phyloP scores from a whole-genome alignment of 2,113 vertebrate species.

The Sphyrna mokarran region DNA sequence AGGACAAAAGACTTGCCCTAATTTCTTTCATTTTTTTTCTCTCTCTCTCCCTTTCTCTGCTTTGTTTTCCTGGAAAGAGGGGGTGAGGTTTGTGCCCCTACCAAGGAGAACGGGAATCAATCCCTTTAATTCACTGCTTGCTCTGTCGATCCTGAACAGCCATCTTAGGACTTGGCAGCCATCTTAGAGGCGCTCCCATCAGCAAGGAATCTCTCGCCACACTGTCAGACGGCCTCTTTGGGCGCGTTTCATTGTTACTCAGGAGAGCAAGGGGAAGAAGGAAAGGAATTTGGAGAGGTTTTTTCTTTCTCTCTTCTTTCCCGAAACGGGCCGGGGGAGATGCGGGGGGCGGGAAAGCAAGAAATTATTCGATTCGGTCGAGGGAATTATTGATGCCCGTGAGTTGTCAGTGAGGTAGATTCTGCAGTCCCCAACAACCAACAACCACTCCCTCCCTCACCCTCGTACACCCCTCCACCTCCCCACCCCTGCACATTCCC shows the following conservation, averaged over 20 bases:
- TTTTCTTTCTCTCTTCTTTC: background rate
- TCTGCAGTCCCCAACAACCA: background rate
- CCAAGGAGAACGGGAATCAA: background rate
- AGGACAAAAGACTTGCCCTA: background rate
- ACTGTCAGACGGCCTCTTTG: constrained; percentile 61
- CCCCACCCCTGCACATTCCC: background rate
- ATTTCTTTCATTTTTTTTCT: background rate
- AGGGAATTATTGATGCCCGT: background rate
- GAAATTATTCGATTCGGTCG: background rate
- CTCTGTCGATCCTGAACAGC: constrained; percentile 78
- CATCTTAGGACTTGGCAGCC: constrained; percentile 93
- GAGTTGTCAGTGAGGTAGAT: background rate
- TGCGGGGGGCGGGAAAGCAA: background rate
- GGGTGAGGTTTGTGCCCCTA: background rate
- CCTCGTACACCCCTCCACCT: too few relatives aligned
- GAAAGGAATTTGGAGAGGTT: background rate
- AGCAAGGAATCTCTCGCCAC: constrained; percentile 54
- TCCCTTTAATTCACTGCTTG: background rate
- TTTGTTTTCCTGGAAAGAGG: background rate
- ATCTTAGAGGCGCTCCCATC: constrained; percentile 77
- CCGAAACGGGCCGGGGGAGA: background rate
- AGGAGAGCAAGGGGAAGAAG: constrained; percentile 15
- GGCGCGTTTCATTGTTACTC: constrained; percentile 40
- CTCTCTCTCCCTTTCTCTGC: too few relatives aligned
- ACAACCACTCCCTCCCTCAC: too few relatives aligned